Percentiles rank a stretch among this genome's conserved stretches.
Evolutionary conservation across 2,888 invertebrate genomes (phyloP).

Genomic region (Macrosoma leucophasiata): DNA sequence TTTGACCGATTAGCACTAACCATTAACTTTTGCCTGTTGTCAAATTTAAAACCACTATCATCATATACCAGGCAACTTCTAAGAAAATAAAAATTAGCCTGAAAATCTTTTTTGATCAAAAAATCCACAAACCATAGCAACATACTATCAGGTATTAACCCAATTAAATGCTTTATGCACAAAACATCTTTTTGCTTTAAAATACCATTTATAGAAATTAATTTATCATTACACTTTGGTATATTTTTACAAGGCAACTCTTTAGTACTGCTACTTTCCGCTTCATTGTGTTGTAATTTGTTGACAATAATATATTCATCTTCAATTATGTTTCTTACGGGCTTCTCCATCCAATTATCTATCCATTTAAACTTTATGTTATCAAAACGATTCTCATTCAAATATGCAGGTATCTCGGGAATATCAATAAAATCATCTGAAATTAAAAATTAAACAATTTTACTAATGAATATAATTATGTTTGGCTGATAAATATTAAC

Average conservation of each 20-base stretch:
- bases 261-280: too few species aligned
- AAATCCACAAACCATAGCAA: constrained; percentile 17
- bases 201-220: constrained; percentile 3
- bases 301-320: too few species aligned
- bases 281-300: background rate
- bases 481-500: background rate
- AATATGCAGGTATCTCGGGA: constrained; percentile 4
- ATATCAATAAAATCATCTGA: constrained; percentile 6
- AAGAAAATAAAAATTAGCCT: constrained; percentile 43
- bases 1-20: background rate
- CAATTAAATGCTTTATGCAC: constrained; percentile 9
- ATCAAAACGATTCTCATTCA: constrained; percentile 8
- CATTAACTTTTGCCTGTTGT: too few species aligned
- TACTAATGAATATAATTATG: background rate
- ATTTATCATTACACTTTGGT: too few species aligned
- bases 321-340: background rate
- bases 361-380: constrained; percentile 10
- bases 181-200: constrained; percentile 8
- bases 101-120: constrained; percentile 14
- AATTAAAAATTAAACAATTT: constrained; percentile 1
- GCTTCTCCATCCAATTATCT: background rate
- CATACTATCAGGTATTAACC: constrained; percentile 3
- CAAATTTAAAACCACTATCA: too few species aligned
- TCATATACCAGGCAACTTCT: constrained; percentile 25
- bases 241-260: too few species aligned